Percentiles rank a stretch among this genome's conserved stretches.
Conservation (phyloP, 1,140 invertebrate species). For the Coenobita brevimanus region DNA sequence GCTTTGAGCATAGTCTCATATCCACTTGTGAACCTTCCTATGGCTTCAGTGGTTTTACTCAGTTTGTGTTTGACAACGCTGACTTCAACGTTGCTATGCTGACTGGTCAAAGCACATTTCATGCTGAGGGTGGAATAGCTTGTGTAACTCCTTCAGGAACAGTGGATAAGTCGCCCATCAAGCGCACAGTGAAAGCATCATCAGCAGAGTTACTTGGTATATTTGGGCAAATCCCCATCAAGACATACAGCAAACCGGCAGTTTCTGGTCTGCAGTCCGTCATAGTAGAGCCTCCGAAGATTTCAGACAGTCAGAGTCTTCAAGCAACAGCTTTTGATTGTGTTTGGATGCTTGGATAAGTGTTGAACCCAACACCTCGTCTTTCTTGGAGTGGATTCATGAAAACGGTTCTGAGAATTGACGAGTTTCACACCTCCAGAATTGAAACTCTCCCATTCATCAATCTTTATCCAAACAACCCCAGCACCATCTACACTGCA, state of each 20-base stretch:
- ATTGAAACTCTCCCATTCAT: background rate
- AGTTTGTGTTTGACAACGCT: too few relatives aligned
- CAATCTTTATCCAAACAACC: slow-evolving; percentile 18
- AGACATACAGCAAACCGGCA: slow-evolving; percentile 31
- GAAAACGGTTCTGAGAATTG: background rate
- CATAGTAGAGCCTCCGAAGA: background rate
- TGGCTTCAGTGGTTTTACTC: too few relatives aligned
- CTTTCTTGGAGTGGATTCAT: slow-evolving; percentile 16
- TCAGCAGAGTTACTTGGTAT: background rate
- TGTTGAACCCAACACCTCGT: background rate
- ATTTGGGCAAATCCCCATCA: slow-evolving; percentile 14
- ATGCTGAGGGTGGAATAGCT: slow-evolving; percentile 1
- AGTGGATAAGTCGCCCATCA: background rate
- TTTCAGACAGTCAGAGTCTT: background rate
- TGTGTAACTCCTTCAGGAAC: background rate
- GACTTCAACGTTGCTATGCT: too few relatives aligned
- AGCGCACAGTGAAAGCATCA: background rate
- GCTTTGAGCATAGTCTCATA: background rate
- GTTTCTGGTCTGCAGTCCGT: slow-evolving; percentile 20
- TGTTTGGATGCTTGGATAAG: background rate
- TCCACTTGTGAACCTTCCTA: background rate
- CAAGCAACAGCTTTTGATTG: too few relatives aligned
- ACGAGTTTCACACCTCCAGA: background rate
- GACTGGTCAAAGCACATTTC: too few relatives aligned
- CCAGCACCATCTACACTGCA: too few relatives aligned